Conservation (phyloP, 2,113 vertebrate species). For the Aspidoscelis tigris region DNA sequence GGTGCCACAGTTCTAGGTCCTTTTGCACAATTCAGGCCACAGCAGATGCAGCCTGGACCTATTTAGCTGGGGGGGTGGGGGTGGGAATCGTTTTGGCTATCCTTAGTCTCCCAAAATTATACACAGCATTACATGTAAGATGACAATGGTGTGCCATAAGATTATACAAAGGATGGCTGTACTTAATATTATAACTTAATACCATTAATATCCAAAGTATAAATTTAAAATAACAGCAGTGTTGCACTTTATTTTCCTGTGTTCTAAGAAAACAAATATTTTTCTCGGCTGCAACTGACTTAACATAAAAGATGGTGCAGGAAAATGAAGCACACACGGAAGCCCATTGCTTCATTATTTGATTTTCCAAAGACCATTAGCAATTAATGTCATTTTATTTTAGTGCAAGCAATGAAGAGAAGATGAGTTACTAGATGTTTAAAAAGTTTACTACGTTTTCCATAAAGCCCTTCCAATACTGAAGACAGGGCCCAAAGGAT, state of each 20-base stretch:
- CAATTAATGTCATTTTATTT: neutral
- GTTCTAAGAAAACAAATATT: neutral
- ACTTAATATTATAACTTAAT: neutral
- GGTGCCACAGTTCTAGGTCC: too few species aligned
- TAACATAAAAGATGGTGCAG: neutral
- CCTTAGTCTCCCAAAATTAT: too few species aligned
- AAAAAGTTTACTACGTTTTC: neutral
- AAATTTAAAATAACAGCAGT: neutral
- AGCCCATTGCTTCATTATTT: conserved; percentile 5
- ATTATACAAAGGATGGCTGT: neutral
- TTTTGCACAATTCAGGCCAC: too few species aligned
- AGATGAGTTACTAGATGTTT: neutral
- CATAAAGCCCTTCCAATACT: neutral
- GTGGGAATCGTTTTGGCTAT: too few species aligned
- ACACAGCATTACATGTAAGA: too few species aligned
- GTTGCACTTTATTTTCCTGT: neutral
- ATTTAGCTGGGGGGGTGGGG: too few species aligned
- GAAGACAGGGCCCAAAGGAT: conserved; percentile 7
- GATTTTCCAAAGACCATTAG: neutral
- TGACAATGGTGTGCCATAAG: too few species aligned
- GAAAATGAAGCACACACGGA: neutral
- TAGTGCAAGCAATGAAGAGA: neutral
- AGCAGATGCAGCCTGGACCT: too few species aligned
- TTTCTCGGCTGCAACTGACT: neutral
- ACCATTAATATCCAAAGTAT: neutral